phyloP scores from a whole-genome alignment of 2,113 vertebrate species.

The Corynorhinus townsendii region DNA sequence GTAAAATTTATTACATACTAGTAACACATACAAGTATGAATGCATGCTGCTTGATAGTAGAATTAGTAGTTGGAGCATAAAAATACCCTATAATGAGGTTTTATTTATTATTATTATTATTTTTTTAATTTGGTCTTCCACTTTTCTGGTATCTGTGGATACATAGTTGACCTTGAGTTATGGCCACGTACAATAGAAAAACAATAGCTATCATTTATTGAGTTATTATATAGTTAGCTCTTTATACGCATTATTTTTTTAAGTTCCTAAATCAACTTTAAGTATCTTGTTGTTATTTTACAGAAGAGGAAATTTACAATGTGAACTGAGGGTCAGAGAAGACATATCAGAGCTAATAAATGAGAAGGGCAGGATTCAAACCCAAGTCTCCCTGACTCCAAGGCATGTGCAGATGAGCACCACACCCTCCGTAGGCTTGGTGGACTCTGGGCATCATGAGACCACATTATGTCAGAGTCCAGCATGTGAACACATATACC shows the following conservation, averaged over 20 bases:
- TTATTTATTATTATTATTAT: background rate
- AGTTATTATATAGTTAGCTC: background rate
- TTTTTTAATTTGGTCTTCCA: background rate
- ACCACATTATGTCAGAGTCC: background rate
- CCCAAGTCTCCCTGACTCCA: background rate
- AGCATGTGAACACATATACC: background rate
- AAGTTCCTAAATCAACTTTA: background rate
- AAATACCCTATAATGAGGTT: background rate
- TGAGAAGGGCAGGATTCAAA: background rate
- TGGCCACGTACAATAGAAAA: background rate
- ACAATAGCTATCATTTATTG: background rate
- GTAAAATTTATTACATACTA: background rate
- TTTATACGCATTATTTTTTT: background rate
- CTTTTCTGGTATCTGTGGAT: background rate
- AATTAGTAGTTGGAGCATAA: background rate
- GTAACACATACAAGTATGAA: background rate
- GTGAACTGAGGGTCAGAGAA: background rate
- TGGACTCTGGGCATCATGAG: background rate
- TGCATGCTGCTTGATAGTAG: background rate
- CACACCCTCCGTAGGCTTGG: background rate
- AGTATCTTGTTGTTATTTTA: background rate
- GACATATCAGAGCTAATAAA: background rate
- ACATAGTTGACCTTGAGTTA: background rate
- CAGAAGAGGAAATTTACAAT: background rate
- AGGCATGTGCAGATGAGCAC: background rate